Evolutionary conservation across 37 sponge, comb jelly and placozoan species (phyloP).

Genomic region (Ianthella basta): DNA sequence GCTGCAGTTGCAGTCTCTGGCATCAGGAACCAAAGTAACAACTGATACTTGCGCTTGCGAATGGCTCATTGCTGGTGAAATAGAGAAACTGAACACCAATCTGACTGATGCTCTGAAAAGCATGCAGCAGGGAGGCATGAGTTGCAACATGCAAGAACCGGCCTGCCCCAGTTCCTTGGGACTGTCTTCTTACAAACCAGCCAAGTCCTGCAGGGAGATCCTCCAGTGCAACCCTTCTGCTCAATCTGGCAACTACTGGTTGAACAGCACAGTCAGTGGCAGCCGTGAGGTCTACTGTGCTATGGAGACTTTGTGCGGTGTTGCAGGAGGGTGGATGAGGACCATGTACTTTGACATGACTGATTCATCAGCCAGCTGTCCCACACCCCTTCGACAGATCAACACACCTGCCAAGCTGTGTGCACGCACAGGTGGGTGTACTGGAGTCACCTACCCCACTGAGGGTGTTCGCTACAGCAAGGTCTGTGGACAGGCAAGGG

Average conservation of each 20-base stretch:
- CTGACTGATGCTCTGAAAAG: no score
- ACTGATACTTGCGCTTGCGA: no score
- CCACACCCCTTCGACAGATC: neutral
- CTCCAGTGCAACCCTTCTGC: neutral
- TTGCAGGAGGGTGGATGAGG: constrained; percentile 39
- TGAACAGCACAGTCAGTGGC: neutral
- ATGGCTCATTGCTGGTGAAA: no score
- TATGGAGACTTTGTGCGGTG: constrained; percentile 10
- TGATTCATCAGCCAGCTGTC: neutral
- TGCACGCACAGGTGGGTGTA: constrained; percentile 10
- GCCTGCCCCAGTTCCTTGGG: neutral
- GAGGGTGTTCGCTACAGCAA: constrained; percentile 6
- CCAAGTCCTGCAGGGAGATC: constrained; percentile 4
- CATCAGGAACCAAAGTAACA: neutral
- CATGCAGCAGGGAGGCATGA: no score
- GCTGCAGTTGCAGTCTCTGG: no score
- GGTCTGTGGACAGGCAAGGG: constrained; percentile 40
- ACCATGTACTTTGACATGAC: constrained; percentile 21
- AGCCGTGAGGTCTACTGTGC: neutral
- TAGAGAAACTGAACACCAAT: no score
- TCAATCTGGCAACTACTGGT: neutral
- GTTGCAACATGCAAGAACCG: neutral
- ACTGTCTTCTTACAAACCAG: neutral
- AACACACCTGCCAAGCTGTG: constrained; percentile 7
- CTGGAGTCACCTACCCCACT: neutral